Conservation (phyloP, 2,888 invertebrate genomes). For the Agriopis aurantiaria region DNA sequence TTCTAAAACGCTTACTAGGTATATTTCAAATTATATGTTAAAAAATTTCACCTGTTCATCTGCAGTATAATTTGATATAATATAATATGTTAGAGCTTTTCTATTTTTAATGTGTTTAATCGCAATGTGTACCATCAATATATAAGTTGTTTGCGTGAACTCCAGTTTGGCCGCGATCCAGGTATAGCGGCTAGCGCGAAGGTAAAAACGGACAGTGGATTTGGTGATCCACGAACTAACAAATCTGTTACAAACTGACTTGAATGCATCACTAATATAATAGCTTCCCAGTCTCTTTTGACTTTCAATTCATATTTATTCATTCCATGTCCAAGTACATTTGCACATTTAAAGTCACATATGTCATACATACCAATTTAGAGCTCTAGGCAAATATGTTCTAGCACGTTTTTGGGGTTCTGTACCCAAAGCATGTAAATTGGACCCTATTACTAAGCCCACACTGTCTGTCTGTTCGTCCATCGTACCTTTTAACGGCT, state of each 20-base stretch:
- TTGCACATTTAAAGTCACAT: too few species aligned
- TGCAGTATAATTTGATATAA: not conserved
- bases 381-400: too few species aligned
- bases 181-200: slow-evolving; percentile 47
- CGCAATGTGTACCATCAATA: slow-evolving; percentile 3
- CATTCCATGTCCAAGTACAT: too few species aligned
- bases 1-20: not conserved
- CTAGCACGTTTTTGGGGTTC: too few species aligned
- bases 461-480: too few species aligned
- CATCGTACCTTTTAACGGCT: too few species aligned
- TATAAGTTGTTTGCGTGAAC: slow-evolving; percentile 24
- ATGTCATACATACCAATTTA: too few species aligned
- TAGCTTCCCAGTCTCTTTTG: not conserved
- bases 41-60: not conserved
- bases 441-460: too few species aligned
- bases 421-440: too few species aligned
- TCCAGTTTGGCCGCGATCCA: slow-evolving; percentile 63
- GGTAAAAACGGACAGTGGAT: slow-evolving; percentile 54
- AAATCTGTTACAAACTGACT: slow-evolving; percentile 12
- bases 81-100: slow-evolving; percentile 2
- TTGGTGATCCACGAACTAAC: slow-evolving; percentile 23
- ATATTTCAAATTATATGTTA: not conserved
- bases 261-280: slow-evolving; percentile 4
- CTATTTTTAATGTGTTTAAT: slow-evolving; percentile 24
- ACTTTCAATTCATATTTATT: not conserved